Evolutionary conservation across 2,888 invertebrate species (phyloP), one percentile per base, ranked within the genome.

Genomic region (Pachydiplax longipennis): DNA sequence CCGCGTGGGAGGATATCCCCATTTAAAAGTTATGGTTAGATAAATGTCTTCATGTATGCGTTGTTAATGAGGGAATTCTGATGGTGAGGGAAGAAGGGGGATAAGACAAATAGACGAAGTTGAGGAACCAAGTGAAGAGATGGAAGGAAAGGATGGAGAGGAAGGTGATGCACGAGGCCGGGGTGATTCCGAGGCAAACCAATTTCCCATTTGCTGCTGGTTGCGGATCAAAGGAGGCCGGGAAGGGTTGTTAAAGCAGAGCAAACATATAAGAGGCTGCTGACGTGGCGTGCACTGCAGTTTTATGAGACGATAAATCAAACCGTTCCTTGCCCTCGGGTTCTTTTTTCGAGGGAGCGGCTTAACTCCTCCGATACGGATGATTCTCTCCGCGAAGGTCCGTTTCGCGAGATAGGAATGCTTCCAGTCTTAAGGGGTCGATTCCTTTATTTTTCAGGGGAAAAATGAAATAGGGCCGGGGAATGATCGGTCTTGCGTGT

Each of bases 231-330:
- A 53, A 83, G 53, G 58, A 44, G 40, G 40, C 81, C 40, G 40
- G 25, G 18, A 40, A 18, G 37, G 61, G 87, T 61, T 61, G 87
- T 61, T 65, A 61, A 61, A 87, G n/a, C 58, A 61, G 61, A 87
- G 37, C 87, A 87, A 87, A 87, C 87, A 87, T 58, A 87, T 40
- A 65, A 87, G 87, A 35, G 83, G 83, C 83, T 83, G 83, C 83
- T 83, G 83, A 83, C 83, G 83, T 83, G 83, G 58, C 83, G 83
- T 83, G 87, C 87, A 87, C 87, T 87, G 87, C 87, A 87, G 37
- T 87, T 87, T 87, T 87, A 87, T 87, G 87, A 61, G 37, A 61
- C 87, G 87, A 87, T 87, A 87, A 87, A 87, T 87, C 87, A 87
- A 87, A 87, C 22, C 61, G 65, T 61, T 58, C 87, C 87, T 87